Percentiles rank a stretch among this genome's conserved stretches.
Conservation (phyloP, 2,888 invertebrate genomes). For the Drosophila cracens region DNA sequence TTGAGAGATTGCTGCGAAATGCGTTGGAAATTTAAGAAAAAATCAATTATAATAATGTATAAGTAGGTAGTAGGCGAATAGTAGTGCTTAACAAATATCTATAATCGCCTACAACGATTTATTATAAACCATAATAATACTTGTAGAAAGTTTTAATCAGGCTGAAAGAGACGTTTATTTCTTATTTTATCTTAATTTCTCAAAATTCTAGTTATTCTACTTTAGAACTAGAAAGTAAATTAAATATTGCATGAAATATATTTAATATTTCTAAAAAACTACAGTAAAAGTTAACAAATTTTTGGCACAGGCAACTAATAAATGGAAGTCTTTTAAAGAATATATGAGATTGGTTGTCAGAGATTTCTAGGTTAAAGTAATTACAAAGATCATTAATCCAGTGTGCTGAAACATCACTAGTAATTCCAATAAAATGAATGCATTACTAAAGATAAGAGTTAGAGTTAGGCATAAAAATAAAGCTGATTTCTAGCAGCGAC, state of each 20-base stretch:
- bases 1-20: conserved; percentile 22
- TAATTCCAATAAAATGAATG: conserved; percentile 12
- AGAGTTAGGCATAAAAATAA: conserved; percentile 17
- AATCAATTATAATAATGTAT: conserved; percentile 25
- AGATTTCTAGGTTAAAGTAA: not conserved
- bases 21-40: conserved; percentile 11
- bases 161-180: not conserved
- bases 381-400: not conserved
- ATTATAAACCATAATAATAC: not conserved
- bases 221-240: not conserved
- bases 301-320: not conserved
- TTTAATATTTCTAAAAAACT: not conserved
- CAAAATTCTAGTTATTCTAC: not conserved
- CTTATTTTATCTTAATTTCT: not conserved
- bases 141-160: not conserved
- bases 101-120: not conserved
- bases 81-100: not conserved
- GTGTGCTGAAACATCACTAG: not conserved
- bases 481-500: conserved; percentile 34
- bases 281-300: not conserved
- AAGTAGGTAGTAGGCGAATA: not conserved
- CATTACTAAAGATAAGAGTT: conserved; percentile 1
- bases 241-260: not conserved
- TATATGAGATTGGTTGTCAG: not conserved
- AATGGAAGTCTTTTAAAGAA: not conserved